phyloP scores from a whole-genome alignment of 2,113 vertebrate genomes.

The Trinectes maculatus region DNA sequence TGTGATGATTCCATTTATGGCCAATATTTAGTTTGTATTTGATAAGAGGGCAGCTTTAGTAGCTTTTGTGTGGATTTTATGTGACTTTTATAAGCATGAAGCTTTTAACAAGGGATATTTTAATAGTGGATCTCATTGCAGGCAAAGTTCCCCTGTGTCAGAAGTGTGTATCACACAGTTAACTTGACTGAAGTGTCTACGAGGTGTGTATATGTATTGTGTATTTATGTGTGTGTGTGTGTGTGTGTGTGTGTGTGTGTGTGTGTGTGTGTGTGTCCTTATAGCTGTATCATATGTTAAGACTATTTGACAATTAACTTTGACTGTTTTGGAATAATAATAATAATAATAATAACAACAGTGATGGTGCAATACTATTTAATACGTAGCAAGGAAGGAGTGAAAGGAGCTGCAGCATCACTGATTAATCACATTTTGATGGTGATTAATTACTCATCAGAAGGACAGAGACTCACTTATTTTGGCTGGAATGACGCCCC shows the following conservation, averaged over 20 bases:
- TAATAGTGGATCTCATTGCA: not conserved
- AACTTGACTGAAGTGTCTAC: no score
- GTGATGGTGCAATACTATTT: not conserved
- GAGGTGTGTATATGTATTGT: no score
- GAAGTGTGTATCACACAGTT: not conserved
- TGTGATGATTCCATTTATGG: constrained; percentile 19
- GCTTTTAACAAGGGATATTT: constrained; percentile 14
- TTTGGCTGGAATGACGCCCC: constrained; percentile 19
- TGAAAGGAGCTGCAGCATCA: not conserved
- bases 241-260: no score
- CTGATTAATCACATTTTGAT: constrained; percentile 10
- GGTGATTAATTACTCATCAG: constrained; percentile 24
- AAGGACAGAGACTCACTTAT: constrained; percentile 47
- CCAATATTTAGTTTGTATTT: constrained; percentile 29
- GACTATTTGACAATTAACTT: no score
- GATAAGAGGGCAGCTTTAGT: constrained; percentile 30
- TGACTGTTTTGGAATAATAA: not conserved
- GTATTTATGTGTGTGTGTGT: no score
- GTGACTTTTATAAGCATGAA: constrained; percentile 38
- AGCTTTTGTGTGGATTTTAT: constrained; percentile 13
- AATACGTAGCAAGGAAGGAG: not conserved
- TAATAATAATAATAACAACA: no score
- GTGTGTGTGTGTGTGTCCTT: no score
- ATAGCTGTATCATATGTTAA: no score
- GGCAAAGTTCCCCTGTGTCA: not conserved